Base-by-base conservation (phyloP, 37 sponge, comb jelly and placozoan species). In the Petrosia ficiformis region DNA sequence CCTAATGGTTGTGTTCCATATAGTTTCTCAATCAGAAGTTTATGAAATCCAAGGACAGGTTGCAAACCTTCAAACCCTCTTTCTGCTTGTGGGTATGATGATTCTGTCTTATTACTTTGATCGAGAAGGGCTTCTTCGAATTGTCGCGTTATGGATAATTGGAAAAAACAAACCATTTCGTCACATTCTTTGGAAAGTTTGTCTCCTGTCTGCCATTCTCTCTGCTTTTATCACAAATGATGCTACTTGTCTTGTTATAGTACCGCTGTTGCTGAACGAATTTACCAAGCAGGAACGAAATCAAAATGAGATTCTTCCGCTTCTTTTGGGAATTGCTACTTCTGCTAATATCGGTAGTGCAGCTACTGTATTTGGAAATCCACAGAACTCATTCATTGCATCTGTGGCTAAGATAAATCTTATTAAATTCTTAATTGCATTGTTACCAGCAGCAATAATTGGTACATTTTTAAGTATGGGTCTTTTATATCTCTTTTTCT, bases 341-440 rank as follows among this genome's bases (percentile, higher is more conserved):
- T 84, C 85, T 42, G 78, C 85, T 22, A 84, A 84, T 41, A 84
- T 84, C 52, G 85, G 85, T 10, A 84, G 85, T 71, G 73, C 79
- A n/a, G 85, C 85, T 2, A 84, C 85, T 28, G 54, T 84, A n/a
- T 77, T 84, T 70, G 85, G 85, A 10, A 84, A 84, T 65, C 85
- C 85, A 2, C 79, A 84, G 58, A 84, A 84, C 40, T 78, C 85
- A 8, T 77, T 77, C 58, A 84, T 84, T 63, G 85, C 85, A 42
- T 71, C 81, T 25, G 40, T 42, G 2, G 25, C 72, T 2, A 56
- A 31, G 2, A 25, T 77, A 11, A 32, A 26, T 11, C 42, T 84
- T 5, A 14, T 43, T 4, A 44, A 77, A 39, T 71, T 72, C 36
- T 65, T 84, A 54, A 44, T 77, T 10, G 71, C 77, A 16, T 61